Evolutionary conservation across 2,113 vertebrate genomes (phyloP).

Genomic region (Capreolus pygargus): DNA sequence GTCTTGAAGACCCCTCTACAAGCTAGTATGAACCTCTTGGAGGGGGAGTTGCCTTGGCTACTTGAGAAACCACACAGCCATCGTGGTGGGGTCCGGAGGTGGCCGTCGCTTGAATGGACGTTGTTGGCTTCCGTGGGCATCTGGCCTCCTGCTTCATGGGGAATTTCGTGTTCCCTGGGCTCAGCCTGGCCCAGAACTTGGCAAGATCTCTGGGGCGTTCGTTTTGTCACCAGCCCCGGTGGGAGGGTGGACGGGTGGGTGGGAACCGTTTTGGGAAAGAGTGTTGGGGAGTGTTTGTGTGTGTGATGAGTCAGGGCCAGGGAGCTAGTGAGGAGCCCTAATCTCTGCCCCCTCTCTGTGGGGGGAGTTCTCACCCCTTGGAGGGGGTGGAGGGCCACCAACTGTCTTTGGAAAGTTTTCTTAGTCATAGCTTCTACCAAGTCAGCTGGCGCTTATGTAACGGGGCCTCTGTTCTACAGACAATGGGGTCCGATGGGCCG

Average conservation of each 20-base stretch:
- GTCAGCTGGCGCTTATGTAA: slow-evolving; percentile 67
- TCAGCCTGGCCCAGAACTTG: slow-evolving; percentile 61
- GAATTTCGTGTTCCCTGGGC: slow-evolving; percentile 44
- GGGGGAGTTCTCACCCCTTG: slow-evolving; percentile 66
- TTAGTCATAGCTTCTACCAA: slow-evolving; percentile 75
- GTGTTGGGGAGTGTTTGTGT: slow-evolving; percentile 69
- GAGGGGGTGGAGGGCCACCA: slow-evolving; percentile 70
- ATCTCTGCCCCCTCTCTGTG: slow-evolving; percentile 45
- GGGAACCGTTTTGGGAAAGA: slow-evolving; percentile 73
- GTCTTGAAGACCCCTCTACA: neutral
- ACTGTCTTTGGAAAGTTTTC: slow-evolving; percentile 71
- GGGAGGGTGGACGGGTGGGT: slow-evolving; percentile 69
- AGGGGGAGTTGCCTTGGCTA: neutral
- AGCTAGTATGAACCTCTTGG: neutral
- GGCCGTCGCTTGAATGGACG: neutral
- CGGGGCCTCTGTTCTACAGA: neutral
- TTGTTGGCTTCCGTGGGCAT: neutral
- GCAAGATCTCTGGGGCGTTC: slow-evolving; percentile 57
- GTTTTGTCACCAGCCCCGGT: slow-evolving; percentile 67
- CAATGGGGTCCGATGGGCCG: neutral
- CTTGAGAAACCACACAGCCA: neutral
- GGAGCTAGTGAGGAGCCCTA: slow-evolving; percentile 41
- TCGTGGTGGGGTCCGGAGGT: neutral
- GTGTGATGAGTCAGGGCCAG: slow-evolving; percentile 72
- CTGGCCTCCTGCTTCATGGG: neutral